Conservation (phyloP, 2,797 vertebrate genomes). For the Cyclura pinguis region DNA sequence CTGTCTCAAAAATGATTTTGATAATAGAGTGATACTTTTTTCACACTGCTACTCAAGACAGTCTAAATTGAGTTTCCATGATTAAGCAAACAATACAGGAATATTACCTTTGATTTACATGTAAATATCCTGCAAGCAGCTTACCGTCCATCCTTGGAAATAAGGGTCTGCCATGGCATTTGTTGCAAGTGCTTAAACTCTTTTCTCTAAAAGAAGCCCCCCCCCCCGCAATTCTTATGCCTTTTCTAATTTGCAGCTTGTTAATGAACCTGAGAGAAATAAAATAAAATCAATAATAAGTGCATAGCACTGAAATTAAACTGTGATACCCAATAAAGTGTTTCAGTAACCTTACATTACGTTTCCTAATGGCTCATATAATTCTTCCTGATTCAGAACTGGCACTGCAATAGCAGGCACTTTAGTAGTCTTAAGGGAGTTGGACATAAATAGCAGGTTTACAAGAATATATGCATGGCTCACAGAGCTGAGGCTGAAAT, state of each 20-base stretch:
- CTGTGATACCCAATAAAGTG: slow-evolving; percentile 8
- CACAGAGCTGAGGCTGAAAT: slow-evolving; percentile 10
- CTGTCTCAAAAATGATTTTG: no score
- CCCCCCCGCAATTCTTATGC: background rate
- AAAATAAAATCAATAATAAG: slow-evolving; percentile 35
- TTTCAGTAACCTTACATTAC: slow-evolving; percentile 7
- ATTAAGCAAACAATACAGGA: no score
- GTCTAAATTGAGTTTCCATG: no score
- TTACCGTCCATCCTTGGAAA: background rate
- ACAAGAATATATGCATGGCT: background rate
- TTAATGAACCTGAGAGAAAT: slow-evolving; percentile 18
- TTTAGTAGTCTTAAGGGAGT: background rate
- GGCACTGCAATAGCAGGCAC: background rate
- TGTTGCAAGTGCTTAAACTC: background rate
- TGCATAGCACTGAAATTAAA: slow-evolving; percentile 18
- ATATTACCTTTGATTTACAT: no score
- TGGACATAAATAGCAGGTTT: background rate
- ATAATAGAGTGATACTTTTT: no score
- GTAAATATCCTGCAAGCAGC: background rate
- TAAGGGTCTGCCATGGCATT: no score
- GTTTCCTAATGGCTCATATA: slow-evolving; percentile 1
- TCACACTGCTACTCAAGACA: no score
- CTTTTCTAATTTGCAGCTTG: slow-evolving; percentile 6
- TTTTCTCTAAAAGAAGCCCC: background rate
- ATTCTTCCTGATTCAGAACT: background rate